Conservation (phyloP, 2,888 invertebrate genomes). For the Drosophila infuscata region DNA sequence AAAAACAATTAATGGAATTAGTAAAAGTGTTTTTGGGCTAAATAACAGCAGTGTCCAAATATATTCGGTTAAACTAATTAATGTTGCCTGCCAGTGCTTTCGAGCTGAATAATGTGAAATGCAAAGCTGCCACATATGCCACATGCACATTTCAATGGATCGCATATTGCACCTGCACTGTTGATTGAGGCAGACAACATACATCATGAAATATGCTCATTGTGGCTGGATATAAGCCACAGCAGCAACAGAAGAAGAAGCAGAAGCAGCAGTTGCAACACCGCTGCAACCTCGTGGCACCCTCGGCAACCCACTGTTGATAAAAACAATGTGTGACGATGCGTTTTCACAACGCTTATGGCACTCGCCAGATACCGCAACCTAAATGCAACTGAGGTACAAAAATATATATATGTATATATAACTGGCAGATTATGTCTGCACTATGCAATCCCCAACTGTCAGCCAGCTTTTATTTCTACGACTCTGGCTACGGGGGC, state of each 20-base stretch:
- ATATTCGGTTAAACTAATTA: constrained; percentile 15
- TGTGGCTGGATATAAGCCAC: constrained; percentile 4
- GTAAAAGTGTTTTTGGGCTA: constrained; percentile 46
- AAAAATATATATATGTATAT: constrained; percentile 28
- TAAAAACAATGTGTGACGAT: constrained; percentile 49
- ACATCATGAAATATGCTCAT: constrained; percentile 11
- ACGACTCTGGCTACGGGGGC: constrained; percentile 7
- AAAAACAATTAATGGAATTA: constrained; percentile 76
- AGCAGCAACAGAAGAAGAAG: not conserved
- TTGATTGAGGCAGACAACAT: constrained; percentile 25
- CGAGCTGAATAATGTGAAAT: not conserved
- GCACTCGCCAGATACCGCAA: constrained; percentile 37
- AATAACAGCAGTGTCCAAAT: constrained; percentile 9
- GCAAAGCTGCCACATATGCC: not conserved
- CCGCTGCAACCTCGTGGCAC: not conserved
- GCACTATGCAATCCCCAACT: constrained; percentile 65
- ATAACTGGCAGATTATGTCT: constrained; percentile 66
- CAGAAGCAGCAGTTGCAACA: constrained; percentile 1
- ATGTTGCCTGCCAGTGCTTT: not conserved
- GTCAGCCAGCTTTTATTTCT: constrained; percentile 57
- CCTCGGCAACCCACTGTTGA: constrained; percentile 2
- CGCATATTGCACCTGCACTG: constrained; percentile 5
- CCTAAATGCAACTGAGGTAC: constrained; percentile 27
- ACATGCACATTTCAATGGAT: constrained; percentile 2
- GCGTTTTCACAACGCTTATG: constrained; percentile 60